Percentiles rank a stretch among this genome's conserved stretches.
These are phyloP conservation scores for Emys orbicularis DNA, from an alignment of 2,797 vertebrate genomes.

Conservation along the genomic window DNA sequence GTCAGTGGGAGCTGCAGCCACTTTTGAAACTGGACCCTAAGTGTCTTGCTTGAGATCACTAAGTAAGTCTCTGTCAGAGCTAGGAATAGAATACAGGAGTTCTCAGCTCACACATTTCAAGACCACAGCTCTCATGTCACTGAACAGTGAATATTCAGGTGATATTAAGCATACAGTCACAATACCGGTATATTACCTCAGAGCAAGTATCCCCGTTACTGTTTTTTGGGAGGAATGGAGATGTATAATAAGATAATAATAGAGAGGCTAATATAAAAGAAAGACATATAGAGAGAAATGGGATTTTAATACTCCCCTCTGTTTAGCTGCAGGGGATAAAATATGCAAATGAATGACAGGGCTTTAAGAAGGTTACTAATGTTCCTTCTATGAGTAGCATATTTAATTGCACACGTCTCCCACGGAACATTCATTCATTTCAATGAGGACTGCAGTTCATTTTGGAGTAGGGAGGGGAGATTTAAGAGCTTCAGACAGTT, in stretches of 20 bases:
- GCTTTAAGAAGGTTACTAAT: constrained; percentile 48
- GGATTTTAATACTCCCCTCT: constrained; percentile 38
- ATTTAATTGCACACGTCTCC: constrained; percentile 39
- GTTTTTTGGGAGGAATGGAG: not conserved
- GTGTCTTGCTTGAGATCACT: not conserved
- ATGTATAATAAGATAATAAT: constrained; percentile 4
- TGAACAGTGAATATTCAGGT: not conserved
- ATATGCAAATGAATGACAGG: constrained; percentile 10
- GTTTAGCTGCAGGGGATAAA: constrained; percentile 16
- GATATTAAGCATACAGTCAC: not conserved
- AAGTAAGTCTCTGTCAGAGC: not conserved
- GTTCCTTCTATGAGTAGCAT: not conserved
- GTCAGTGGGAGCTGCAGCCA: not conserved
- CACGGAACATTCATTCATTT: not conserved
- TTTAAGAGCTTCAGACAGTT: constrained; percentile 52
- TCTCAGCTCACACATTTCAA: not conserved
- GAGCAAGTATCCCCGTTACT: not conserved
- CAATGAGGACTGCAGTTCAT: not conserved
- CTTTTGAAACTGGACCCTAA: not conserved
- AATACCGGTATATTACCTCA: rapidly evolving
- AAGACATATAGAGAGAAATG: not conserved
- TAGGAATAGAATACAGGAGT: not conserved
- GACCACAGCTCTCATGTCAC: not conserved
- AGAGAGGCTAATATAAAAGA: constrained; percentile 20
- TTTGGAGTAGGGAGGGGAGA: constrained; percentile 4